Evolutionary conservation across 2,888 invertebrate species (phyloP).

Genomic region (Adelphocoris suturalis): DNA sequence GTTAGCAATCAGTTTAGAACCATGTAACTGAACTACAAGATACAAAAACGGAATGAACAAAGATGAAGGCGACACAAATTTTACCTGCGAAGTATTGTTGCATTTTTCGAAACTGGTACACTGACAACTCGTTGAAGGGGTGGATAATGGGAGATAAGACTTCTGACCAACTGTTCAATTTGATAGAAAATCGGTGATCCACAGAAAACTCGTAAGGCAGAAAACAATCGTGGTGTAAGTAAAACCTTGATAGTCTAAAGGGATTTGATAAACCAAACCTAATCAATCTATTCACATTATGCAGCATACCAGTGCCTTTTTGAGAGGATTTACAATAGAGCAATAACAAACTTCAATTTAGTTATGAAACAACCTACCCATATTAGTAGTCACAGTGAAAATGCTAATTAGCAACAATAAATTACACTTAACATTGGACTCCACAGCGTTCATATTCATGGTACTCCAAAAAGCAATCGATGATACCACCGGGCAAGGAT

Average conservation of each 20-base stretch:
- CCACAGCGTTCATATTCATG: background rate
- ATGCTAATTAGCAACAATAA: background rate
- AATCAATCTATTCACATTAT: background rate
- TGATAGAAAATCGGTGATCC: background rate
- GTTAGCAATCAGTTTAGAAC: too few relatives aligned
- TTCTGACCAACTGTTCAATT: background rate
- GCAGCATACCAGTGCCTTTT: background rate
- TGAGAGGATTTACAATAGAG: background rate
- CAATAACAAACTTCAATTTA: background rate
- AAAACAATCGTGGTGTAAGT: background rate
- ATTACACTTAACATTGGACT: constrained; percentile 27
- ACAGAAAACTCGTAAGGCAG: background rate
- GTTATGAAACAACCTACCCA: background rate
- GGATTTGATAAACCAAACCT: background rate
- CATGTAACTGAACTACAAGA: too few relatives aligned
- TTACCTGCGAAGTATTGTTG: constrained; percentile 22
- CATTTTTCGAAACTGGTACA: background rate
- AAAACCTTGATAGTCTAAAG: background rate
- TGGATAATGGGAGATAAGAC: background rate
- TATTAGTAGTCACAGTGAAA: background rate
- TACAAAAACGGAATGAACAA: too few relatives aligned
- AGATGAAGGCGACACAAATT: background rate
- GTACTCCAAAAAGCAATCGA: too few relatives aligned
- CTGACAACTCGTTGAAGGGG: background rate
- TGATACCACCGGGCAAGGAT: too few relatives aligned